phyloP scores from a whole-genome alignment of 2,797 vertebrate genomes.

The Oryzias dopingdopingensis region DNA sequence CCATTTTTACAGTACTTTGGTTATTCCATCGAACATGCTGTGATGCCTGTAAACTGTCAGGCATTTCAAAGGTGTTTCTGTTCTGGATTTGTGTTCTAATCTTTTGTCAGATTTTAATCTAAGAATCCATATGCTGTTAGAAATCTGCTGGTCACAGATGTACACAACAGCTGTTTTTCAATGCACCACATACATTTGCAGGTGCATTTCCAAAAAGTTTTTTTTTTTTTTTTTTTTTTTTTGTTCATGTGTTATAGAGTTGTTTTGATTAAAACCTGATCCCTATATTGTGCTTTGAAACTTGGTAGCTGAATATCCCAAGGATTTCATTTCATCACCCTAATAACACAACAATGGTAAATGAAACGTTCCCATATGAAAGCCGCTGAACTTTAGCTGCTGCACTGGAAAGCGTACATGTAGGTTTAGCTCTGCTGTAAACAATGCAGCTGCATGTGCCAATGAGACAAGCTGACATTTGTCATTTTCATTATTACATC shows the following conservation, averaged over 20 bases:
- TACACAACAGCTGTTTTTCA: conserved; percentile 30
- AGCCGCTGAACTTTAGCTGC: no score
- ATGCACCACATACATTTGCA: conserved; percentile 4
- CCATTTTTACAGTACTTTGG: not conserved
- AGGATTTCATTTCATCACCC: no score
- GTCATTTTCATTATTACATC: not conserved
- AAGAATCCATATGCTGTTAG: conserved; percentile 36
- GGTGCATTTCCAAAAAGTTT: not conserved
- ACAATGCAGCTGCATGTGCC: conserved; percentile 17
- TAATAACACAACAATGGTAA: no score
- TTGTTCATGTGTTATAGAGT: not conserved
- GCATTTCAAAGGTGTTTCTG: conserved; percentile 2
- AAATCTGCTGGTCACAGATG: conserved; percentile 34
- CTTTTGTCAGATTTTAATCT: conserved; percentile 14
- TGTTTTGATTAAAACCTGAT: no score
- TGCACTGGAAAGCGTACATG: conserved; percentile 11
- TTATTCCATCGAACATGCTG: not conserved
- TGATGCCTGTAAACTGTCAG: conserved; percentile 8
- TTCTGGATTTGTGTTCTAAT: not conserved
- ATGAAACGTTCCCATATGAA: no score
- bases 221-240: not conserved
- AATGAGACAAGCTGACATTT: conserved; percentile 55
- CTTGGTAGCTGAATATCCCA: no score
- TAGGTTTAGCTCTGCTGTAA: conserved; percentile 25
- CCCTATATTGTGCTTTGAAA: no score